Evolutionary conservation across 1,140 invertebrate species (phyloP), one percentile per base, ranked within the genome.

Genomic region (Macrosteles quadrilineatus): DNA sequence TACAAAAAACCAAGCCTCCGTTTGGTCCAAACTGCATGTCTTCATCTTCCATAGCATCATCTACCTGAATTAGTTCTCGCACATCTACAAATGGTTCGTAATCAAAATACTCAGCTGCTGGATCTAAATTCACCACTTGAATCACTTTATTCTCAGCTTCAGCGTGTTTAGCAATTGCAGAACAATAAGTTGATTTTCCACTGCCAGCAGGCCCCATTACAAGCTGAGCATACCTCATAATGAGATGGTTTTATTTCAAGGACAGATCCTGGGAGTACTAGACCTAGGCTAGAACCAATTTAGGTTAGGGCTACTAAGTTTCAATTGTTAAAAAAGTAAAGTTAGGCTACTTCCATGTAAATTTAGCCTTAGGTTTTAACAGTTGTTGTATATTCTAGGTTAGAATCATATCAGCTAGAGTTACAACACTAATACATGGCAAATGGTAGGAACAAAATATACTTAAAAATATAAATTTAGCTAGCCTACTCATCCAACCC

Each of bases 121-220:
- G 98, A 84, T 99, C 98, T 43, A 99, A 84, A 84, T 99, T 99
- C 0, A 99, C 90, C 9, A 99, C 89, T 72, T 95, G 88, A 25
- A 98, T 85, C 1, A 84, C 83, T 76, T 95, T 86, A 70, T 88
- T 89, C 2, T 87, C 79, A 72, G 89, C 88, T 71, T 87, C 85
- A 62, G 89, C 93, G 81, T 98, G 94, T 79, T 90, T 90, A 71
- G 93, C 90, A 77, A 99, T 88, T 12, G 89, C 88, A 55, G 88
- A 89, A 80, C 98, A 99, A 79, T 99, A 99, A 0, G 97, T 99
- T 0, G 97, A 98, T 93, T 97, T 98, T 67, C 97, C 97, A 82
- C 93, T 93, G 1, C 97, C 97, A 1, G 97, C 96, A 19, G 96
- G 96, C 3, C 97, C 97, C 74, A 98, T 91, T 29, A 98, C 91